Evolutionary conservation across 2,797 vertebrate species (phyloP), one percentile per base, ranked within the genome.

Genomic region (Denticeps clupeoides): DNA sequence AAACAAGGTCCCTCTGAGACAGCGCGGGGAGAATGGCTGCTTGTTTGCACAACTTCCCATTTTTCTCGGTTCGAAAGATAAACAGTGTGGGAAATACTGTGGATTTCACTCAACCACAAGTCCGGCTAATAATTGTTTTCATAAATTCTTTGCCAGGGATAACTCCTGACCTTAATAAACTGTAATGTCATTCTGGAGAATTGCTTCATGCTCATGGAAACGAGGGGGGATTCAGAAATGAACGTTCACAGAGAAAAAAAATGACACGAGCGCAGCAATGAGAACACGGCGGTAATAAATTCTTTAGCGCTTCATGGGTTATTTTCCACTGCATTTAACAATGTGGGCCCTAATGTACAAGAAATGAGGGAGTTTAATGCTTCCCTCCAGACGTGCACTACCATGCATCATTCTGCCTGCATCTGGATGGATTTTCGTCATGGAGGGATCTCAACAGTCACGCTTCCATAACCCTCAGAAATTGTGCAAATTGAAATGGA

Each of bases 1-100:
- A 35, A 38, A 38, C 35, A 38, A 38, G 35, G 35, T 38, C 35
- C 16, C 35, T 21, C 35, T 38, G 35, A 38, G 35, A 38, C 10
- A 1, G 3, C n/a, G 16, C 35, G 16, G 4, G 8, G 35, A 38
- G 35, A 38, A 38, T 21, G 18, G 35, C 9, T 21, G 16, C 7
- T 35, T 38, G 35, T 38, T 38, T 21, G 35, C 35, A 19, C 33
- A 38, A 35, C 35, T 18, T 21, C 18, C 35, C 8, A 21, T 21
- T 38, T 38, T 38, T 21, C 35, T 38, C 35, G 38, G 35, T 38
- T 38, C 38, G 35, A 19, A 21, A 38, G 35, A 35, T 16, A 21
- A 38, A 38, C 35, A 38, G 21, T 38, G 35, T 5, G 16, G 10
- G 38, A 35, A 35, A 38, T 38, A 35, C 32, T 1, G 12, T 35